These are phyloP conservation scores for Hanleya hanleyi DNA, from an alignment of 2,888 invertebrate genomes.

Conservation along the genomic window DNA sequence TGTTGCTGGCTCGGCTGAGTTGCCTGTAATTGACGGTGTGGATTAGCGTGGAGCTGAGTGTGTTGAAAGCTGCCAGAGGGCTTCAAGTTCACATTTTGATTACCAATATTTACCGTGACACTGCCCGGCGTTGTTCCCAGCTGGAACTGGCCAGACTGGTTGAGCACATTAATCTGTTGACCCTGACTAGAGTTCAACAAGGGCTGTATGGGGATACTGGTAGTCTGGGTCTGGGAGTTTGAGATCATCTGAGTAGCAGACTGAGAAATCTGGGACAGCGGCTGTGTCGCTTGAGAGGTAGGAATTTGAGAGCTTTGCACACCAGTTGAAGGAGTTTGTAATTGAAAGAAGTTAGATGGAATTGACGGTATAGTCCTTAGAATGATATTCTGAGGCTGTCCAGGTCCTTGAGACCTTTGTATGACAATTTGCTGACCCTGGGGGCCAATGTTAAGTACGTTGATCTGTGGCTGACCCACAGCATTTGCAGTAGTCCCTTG, in stretches of 20 bases:
- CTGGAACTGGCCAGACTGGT: slow-evolving; percentile 33
- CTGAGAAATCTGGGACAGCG: not conserved
- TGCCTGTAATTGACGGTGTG: slow-evolving; percentile 17
- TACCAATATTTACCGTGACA: slow-evolving; percentile 53
- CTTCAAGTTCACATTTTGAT: slow-evolving; percentile 53
- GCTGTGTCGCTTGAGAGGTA: not conserved
- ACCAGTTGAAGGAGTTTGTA: slow-evolving; percentile 10
- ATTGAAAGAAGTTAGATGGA: slow-evolving; percentile 2
- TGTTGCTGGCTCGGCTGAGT: slow-evolving; percentile 29
- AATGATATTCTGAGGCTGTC: slow-evolving; percentile 16
- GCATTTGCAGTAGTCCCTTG: slow-evolving; percentile 3
- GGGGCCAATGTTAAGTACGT: not conserved
- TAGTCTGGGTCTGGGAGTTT: not conserved
- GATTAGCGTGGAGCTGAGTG: slow-evolving; percentile 11
- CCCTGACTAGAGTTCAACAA: not conserved
- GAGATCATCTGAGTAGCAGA: not conserved
- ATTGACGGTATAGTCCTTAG: slow-evolving; percentile 16
- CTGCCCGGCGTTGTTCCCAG: slow-evolving; percentile 33
- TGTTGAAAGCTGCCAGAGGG: slow-evolving; percentile 13
- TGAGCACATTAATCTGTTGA: slow-evolving; percentile 19
- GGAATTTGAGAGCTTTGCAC: not conserved
- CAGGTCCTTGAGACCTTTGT: slow-evolving; percentile 45
- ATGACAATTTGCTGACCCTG: slow-evolving; percentile 58
- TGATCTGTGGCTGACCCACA: slow-evolving; percentile 50
- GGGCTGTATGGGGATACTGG: not conserved